Conservation (phyloP, 2,888 invertebrate genomes). For the Strigamia transsilvanica region DNA sequence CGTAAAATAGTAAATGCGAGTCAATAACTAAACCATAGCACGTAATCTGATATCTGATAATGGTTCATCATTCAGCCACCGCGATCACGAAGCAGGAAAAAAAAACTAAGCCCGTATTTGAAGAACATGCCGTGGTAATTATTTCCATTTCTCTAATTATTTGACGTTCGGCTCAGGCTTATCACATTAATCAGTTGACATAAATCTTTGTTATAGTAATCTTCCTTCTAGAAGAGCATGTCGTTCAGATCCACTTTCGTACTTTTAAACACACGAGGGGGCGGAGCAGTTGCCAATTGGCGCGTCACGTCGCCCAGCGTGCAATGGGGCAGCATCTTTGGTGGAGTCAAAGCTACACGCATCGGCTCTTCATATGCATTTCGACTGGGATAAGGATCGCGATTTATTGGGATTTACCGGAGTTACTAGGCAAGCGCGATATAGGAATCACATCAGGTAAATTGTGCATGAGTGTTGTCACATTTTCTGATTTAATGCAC, state of each 20-base stretch:
- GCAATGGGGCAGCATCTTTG: conserved; percentile 43
- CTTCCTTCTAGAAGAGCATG: background rate
- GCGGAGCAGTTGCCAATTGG: conserved; percentile 16
- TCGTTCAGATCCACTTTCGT: background rate
- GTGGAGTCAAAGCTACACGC: conserved; percentile 31
- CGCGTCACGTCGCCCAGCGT: conserved; percentile 30
- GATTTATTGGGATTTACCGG: conserved; percentile 2
- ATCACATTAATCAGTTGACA: background rate
- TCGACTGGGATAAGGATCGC: conserved; percentile 24
- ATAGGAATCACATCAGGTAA: background rate
- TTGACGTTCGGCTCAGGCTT: background rate
- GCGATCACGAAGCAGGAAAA: background rate
- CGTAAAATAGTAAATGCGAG: background rate
- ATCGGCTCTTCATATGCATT: conserved; percentile 36
- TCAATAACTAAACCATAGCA: background rate
- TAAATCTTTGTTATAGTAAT: background rate
- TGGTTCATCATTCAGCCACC: background rate
- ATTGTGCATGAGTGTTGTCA: background rate
- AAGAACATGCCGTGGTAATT: background rate
- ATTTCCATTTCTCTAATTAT: background rate
- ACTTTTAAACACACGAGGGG: background rate
- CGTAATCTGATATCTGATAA: conserved; percentile 33
- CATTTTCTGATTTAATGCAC: background rate
- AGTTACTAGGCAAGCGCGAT: background rate
- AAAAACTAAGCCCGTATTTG: background rate